Percentiles rank a stretch among this genome's conserved stretches.
Evolutionary conservation across 2,113 vertebrate species (phyloP).

Genomic region (Turnix velox): DNA sequence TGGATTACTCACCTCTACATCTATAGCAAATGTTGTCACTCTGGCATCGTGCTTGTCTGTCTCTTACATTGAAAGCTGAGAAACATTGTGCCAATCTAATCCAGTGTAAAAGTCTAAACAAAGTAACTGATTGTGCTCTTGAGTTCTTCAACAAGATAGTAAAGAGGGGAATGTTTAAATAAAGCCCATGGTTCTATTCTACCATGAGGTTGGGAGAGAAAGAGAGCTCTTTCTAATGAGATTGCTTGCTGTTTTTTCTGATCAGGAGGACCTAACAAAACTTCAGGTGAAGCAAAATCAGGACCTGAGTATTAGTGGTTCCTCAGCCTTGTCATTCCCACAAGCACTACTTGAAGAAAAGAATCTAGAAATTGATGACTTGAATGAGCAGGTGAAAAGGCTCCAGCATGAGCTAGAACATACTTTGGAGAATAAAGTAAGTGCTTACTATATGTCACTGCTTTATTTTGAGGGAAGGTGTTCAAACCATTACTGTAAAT

Average conservation of each 20-base stretch:
- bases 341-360: slow-evolving; percentile 83
- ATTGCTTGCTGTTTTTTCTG: background rate
- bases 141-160: background rate
- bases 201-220: background rate
- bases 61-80: background rate
- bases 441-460: background rate
- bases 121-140: background rate
- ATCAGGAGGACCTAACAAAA: slow-evolving; percentile 46
- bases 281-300: background rate
- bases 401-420: slow-evolving; percentile 67
- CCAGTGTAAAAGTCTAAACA: background rate
- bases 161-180: background rate
- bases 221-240: background rate
- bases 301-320: background rate
- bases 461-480: background rate
- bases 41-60: background rate
- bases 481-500: background rate
- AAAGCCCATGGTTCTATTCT: background rate
- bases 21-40: background rate
- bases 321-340: slow-evolving; percentile 59
- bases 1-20: background rate
- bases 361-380: slow-evolving; percentile 84
- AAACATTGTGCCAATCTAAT: background rate
- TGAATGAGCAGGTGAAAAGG: slow-evolving; percentile 76
- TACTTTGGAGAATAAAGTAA: slow-evolving; percentile 68